Evolutionary conservation across 1,140 invertebrate species (phyloP), one percentile per base, ranked within the genome.

Genomic region (Atopsyche davidsoni): DNA sequence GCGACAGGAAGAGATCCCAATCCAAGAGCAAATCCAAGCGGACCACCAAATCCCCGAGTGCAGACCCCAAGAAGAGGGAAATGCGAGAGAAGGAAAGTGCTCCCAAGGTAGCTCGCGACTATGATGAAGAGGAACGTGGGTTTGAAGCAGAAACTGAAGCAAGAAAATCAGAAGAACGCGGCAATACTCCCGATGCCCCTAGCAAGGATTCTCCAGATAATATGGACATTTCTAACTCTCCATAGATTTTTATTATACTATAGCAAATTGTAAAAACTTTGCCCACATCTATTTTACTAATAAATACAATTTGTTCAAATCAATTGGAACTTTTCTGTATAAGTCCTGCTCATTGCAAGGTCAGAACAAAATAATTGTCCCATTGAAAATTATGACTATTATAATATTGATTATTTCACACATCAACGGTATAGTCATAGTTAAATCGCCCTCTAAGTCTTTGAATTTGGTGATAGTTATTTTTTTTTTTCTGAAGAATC

Each of bases 151-250:
- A 73, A 66, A 57, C 67, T 63, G 14, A 62, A 65, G 21, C 69
- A 64, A 46, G 63, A n/a, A 67, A 66, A 36, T 71, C 70, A 1
- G 63, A 67, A 4, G 71, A 69, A 18, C 59, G 57, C n/a, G 66
- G 62, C 9, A 68, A 66, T 7, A 64, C 56, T 50, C 50, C 64
- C 63, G 17, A 59, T 63, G 16, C 31, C 1, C 36, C 35, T 3
- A 50, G 47, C 43, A 70, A 72, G 43, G 67, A 70, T 54, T 73
- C 70, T 10, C 70, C 71, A 14, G 70, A 73, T 57, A 75, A 73
- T 46, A 73, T 75, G 70, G 71, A 73, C 54, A 73, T 73, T 63
- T 75, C 70, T 16, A 72, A 76, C 60, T 76, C 68, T 49, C 72
- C 66, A 51, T 74, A 68, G 69, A 65, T 60, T 59, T 61, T 55